Evolutionary conservation across 2,797 vertebrate genomes (phyloP), one percentile per base, ranked within the genome.

Genomic region (Platyrinchus mystaceus): DNA sequence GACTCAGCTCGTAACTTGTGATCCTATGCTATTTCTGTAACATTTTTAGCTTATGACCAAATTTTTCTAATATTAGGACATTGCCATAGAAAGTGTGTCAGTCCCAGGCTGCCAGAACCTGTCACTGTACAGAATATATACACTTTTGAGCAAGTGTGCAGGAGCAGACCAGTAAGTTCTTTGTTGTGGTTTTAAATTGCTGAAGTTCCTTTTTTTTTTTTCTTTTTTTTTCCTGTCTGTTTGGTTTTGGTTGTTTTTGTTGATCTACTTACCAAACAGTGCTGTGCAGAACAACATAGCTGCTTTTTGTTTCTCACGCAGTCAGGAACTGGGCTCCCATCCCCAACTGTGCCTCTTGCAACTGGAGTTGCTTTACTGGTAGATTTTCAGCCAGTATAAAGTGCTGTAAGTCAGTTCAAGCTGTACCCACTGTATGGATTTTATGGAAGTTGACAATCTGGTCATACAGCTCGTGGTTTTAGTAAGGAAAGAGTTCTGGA

Each of bases 1-100:
- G 97, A 97, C 91, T 97, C 96, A 96, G 94, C 94, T 90, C 69
- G 7, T 95, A 92, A 91, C 94, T 93, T 97, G 92, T 84, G 95
- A 96, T 93, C 79, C 82, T 84, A 1, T 93, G 85, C 96, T 96
- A 96, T 96, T 97, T 96, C 82, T 96, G 96, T 96, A 93, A 92
- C 89, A 36, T 94, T 94, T 96, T 67, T 92, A 94, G 82, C 79
- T 89, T 93, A 52, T 85, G 89, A 95, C 60, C 88, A 92, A 74
- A 75, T 90, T 95, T 96, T 95, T 93, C 92, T 96, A 87, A 90
- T 92, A 82, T 94, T 95, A 91, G 95, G 89, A 78, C 64, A 80
- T 46, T 90, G 89, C 92, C 60, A 44, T 80, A 89, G 93, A 95
- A 95, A 88, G 60, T 76, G 63, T 94, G 91, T 94, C 81, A 88